Evolutionary conservation across 1,140 invertebrate species (phyloP), one percentile per base, ranked within the genome.

Genomic region (Paraescarpia echinospica): DNA sequence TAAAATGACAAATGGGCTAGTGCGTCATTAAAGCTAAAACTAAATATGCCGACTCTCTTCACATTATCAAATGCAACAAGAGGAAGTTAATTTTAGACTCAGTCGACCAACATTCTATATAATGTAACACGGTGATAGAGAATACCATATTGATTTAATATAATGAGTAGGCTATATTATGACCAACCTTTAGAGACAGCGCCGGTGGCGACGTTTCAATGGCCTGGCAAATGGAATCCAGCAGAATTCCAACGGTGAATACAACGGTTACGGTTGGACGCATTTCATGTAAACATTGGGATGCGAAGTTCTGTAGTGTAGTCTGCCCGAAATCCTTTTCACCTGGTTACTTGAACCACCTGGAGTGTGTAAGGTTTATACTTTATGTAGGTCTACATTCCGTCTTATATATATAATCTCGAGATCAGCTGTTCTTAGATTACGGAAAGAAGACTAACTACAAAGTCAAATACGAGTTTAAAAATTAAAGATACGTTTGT

Each of bases 201-300:
- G 18, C 90, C 90, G 18, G 90, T 90, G 33, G 90, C 35, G 34
- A 90, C 90, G 33, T 90, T 34, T 90, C 90, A 90, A 34, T 90
- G 90, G 90, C 18, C 34, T 41, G 90, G 90, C 34, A 34, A 34
- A 41, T 90, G 90, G 90, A 33, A 31, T 90, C 90, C 90, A 31
- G n/a, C 90, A 22, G 90, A 90, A 34, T 90, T 33, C 33, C 90
- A 90, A 90, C 34, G 33, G 90, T 34, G 90, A 34, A 34, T 90
- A 34, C 90, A 5, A 34, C 27, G 34, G 90, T 22, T 34, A 27
- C 18, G 35, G 18, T 22, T 90, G 5, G 4, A 22, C 35, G 34
- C n/a, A 4, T 89, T 33, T 89, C 89, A 89, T 33, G n/a, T 4
- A 4, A 34, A 34, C 89, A 34, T 6, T 33, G n/a, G 9, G 4